These are phyloP conservation scores for Drosophila parvula DNA, from an alignment of 1,140 invertebrate species.

Conservation along the genomic window DNA sequence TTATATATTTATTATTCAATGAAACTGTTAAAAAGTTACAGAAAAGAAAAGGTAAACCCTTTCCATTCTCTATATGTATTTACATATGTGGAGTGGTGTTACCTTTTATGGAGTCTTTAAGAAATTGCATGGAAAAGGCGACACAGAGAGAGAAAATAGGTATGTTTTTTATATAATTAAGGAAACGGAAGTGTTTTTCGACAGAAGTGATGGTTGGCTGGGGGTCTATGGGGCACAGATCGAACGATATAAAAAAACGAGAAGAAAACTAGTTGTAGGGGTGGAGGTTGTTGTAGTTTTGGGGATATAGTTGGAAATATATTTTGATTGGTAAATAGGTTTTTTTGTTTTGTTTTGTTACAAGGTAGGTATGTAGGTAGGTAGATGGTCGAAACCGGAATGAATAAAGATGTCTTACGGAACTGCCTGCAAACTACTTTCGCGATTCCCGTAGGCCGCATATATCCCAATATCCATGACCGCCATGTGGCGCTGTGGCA, in stretches of 20 bases:
- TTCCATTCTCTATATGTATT: not conserved
- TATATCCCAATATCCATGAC: constrained; percentile 65
- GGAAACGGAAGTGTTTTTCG: constrained; percentile 5
- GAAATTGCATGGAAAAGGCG: constrained; percentile 14
- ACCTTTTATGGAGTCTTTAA: too few relatives aligned
- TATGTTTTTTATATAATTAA: not conserved
- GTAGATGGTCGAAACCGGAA: constrained; percentile 30
- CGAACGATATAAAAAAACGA: constrained; percentile 21
- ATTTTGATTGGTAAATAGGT: constrained; percentile 2
- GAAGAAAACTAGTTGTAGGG: constrained; percentile 25
- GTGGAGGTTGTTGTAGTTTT: too few relatives aligned
- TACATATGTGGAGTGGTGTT: not conserved
- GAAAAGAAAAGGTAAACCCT: not conserved
- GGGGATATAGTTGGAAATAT: constrained; percentile 18
- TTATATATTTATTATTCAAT: too few relatives aligned
- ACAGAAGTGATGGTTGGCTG: constrained; percentile 3
- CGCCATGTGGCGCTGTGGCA: constrained; percentile 77
- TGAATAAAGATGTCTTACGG: constrained; percentile 63
- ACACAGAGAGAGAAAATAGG: constrained; percentile 2
- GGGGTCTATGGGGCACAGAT: constrained; percentile 22
- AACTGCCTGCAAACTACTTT: constrained; percentile 61
- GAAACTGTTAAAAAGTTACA: not conserved
- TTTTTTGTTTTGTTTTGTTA: constrained; percentile 24
- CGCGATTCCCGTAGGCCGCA: constrained; percentile 63
- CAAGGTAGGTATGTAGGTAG: constrained; percentile 25